A percentile compares a stretch with the other conserved stretches of the same genome.
These are phyloP conservation scores for Kryphioiulus occultus DNA, from an alignment of 2,888 invertebrate genomes.

Conservation along the genomic window DNA sequence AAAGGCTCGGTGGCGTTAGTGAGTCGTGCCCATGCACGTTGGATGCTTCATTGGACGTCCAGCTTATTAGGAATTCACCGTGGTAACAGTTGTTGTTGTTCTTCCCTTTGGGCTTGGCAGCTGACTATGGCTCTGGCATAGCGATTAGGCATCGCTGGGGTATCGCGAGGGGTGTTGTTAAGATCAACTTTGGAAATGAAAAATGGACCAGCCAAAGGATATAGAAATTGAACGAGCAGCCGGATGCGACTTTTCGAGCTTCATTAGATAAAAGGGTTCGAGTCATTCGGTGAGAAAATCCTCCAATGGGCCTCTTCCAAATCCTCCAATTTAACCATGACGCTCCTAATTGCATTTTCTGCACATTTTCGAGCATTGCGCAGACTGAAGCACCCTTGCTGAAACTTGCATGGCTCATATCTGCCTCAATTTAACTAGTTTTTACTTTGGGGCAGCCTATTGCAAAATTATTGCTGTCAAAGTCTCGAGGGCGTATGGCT, in stretches of 20 bases:
- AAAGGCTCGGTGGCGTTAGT: too few relatives aligned
- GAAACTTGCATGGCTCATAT: not conserved
- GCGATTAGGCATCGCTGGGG: slow-evolving; percentile 7
- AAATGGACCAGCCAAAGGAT: slow-evolving; percentile 6
- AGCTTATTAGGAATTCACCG: slow-evolving; percentile 22
- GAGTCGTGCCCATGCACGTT: not conserved
- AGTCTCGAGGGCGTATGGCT: not conserved
- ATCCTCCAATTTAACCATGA: too few relatives aligned
- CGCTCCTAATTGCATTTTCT: not conserved
- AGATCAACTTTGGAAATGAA: slow-evolving; percentile 30
- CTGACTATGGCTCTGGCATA: slow-evolving; percentile 26
- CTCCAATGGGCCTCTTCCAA: not conserved
- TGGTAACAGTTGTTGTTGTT: slow-evolving; percentile 29
- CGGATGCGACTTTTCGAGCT: not conserved
- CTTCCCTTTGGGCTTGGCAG: not conserved
- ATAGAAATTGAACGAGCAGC: not conserved
- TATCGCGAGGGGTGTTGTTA: not conserved
- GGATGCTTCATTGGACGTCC: not conserved
- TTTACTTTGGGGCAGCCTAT: too few relatives aligned
- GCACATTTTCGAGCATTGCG: not conserved
- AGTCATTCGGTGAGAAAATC: not conserved
- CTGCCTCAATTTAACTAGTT: not conserved
- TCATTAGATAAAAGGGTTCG: not conserved
- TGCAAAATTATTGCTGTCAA: not conserved
- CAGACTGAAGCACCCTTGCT: not conserved